phyloP scores from a whole-genome alignment of 2,797 vertebrate species.

The Champsocephalus esox region DNA sequence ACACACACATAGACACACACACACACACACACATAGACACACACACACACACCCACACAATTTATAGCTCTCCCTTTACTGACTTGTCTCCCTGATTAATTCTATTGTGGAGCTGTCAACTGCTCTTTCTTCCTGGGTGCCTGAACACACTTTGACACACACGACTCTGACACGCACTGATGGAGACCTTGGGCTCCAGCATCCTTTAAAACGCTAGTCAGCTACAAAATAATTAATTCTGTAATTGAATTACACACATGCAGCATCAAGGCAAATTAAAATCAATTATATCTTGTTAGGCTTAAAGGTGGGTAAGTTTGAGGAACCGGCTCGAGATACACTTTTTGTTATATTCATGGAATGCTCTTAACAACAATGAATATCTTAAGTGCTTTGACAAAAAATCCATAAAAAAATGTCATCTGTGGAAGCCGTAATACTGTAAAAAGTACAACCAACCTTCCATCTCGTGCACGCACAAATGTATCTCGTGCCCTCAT shows the following conservation, averaged over 20 bases:
- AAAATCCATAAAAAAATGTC: too few species aligned
- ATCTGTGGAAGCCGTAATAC: too few species aligned
- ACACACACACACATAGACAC: not conserved
- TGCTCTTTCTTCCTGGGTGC: constrained; percentile 19
- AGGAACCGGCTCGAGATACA: too few species aligned
- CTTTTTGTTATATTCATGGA: too few species aligned
- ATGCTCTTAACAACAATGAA: too few species aligned
- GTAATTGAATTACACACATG: constrained; percentile 49
- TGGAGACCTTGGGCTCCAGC: constrained; percentile 32
- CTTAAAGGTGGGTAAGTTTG: too few species aligned
- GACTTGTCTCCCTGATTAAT: constrained; percentile 51
- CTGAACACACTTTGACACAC: constrained; percentile 34
- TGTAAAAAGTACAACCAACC: too few species aligned
- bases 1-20: not conserved
- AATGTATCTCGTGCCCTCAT: too few species aligned
- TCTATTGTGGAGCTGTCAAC: constrained; percentile 51
- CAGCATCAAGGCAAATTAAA: constrained; percentile 18
- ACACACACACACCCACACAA: constrained; percentile 23
- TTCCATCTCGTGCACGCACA: too few species aligned
- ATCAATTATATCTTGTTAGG: not conserved
- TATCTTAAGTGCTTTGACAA: too few species aligned
- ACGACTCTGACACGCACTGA: constrained; percentile 39
- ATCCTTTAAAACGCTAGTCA: constrained; percentile 15
- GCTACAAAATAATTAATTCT: constrained; percentile 46
- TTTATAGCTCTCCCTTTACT: constrained; percentile 51